These are phyloP conservation scores for Tenthredo amoena DNA, from an alignment of 2,888 invertebrate genomes.

Conservation along the genomic window DNA sequence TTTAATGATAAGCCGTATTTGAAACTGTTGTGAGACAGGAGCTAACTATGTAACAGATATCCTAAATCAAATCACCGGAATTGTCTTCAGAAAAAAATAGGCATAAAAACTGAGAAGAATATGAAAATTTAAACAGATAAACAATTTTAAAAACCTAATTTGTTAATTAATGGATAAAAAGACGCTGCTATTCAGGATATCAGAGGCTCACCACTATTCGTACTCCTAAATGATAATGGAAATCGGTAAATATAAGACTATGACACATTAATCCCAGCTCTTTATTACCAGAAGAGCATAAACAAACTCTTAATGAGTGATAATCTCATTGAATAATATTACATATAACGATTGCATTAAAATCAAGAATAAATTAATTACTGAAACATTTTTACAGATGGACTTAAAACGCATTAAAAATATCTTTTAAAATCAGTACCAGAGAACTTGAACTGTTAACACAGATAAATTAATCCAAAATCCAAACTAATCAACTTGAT, in stretches of 20 bases:
- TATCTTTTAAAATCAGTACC: background rate
- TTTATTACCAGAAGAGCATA: background rate
- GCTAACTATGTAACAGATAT: background rate
- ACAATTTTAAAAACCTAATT: background rate
- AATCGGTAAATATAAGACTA: background rate
- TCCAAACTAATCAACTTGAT: background rate
- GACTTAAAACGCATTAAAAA: background rate
- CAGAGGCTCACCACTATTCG: background rate
- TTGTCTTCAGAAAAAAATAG: background rate
- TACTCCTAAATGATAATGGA: background rate
- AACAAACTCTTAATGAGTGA: background rate
- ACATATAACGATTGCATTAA: background rate
- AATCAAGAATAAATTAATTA: background rate
- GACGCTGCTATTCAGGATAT: background rate
- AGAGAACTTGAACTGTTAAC: background rate
- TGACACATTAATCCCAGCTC: background rate
- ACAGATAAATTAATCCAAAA: background rate
- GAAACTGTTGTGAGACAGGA: background rate
- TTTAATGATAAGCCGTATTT: background rate
- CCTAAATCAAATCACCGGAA: background rate
- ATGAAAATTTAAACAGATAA: background rate
- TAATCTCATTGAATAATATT: background rate
- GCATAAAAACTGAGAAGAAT: background rate
- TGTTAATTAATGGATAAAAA: background rate
- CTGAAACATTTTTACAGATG: slow-evolving; percentile 5